phyloP scores from a whole-genome alignment of 2,888 invertebrate genomes.

The Pyrrhosoma nymphula region DNA sequence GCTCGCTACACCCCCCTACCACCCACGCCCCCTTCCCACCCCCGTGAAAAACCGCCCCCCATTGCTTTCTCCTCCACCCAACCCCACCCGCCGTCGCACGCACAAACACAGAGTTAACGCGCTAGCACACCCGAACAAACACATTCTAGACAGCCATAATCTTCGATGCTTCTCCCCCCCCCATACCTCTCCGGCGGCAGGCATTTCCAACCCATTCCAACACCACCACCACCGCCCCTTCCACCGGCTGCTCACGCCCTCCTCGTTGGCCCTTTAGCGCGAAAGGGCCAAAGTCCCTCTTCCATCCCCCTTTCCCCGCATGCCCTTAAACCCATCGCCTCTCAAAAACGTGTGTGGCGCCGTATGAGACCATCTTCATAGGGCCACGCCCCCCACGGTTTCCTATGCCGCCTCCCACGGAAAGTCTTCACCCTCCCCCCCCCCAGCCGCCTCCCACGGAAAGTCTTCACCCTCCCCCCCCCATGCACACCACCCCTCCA shows the following conservation, averaged over 20 bases:
- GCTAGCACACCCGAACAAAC: neutral
- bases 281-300: neutral
- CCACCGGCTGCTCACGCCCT: neutral
- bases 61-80: neutral
- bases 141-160: conserved; percentile 32
- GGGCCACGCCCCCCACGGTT: conserved; percentile 56
- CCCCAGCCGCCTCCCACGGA: neutral
- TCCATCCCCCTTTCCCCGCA: neutral
- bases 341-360: conserved; percentile 59
- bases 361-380: conserved; percentile 44
- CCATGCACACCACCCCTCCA: neutral
- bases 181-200: conserved; percentile 29
- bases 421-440: conserved; percentile 1
- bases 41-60: too few species aligned
- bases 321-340: conserved; percentile 7
- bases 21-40: neutral
- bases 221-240: neutral
- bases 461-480: neutral
- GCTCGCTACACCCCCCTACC: neutral
- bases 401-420: neutral
- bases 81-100: neutral
- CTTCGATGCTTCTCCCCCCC: conserved; percentile 30
- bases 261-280: neutral
- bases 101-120: neutral
- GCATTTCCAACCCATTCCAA: neutral